These are phyloP conservation scores for Plagodis pulveraria DNA, from an alignment of 2,888 invertebrate genomes.

Conservation along the genomic window DNA sequence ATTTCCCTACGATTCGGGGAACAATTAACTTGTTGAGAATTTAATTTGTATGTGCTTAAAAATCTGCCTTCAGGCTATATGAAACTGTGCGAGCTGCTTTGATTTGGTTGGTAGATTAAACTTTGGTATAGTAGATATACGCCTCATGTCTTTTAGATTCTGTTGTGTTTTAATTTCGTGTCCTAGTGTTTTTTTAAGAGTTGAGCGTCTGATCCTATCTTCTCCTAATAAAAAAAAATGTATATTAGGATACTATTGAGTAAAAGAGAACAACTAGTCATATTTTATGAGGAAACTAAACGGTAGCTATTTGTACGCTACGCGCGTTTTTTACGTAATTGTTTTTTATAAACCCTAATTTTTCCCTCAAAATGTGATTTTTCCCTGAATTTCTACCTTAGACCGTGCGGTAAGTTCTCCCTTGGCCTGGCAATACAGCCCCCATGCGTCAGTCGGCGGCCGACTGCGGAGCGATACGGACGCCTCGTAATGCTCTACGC, in stretches of 20 bases:
- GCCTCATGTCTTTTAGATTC: background rate
- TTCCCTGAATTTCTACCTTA: background rate
- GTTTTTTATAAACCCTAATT: too few relatives aligned
- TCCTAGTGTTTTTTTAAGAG: too few relatives aligned
- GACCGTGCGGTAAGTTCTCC: constrained; percentile 27
- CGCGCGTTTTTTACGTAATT: too few relatives aligned
- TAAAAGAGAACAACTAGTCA: too few relatives aligned
- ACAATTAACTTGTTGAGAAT: constrained; percentile 60
- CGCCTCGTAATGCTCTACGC: constrained; percentile 54
- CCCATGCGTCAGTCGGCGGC: constrained; percentile 68
- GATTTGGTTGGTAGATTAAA: constrained; percentile 32
- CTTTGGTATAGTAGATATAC: background rate
- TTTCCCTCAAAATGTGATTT: too few relatives aligned
- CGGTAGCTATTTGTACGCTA: too few relatives aligned
- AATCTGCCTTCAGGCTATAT: constrained; percentile 41
- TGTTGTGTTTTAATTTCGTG: background rate
- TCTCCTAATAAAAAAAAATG: too few relatives aligned
- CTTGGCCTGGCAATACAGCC: constrained; percentile 52
- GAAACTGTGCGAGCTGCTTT: constrained; percentile 24
- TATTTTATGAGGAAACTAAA: too few relatives aligned
- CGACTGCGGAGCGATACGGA: constrained; percentile 61
- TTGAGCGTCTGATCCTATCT: too few relatives aligned
- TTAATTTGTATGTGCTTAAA: constrained; percentile 56
- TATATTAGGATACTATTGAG: too few relatives aligned
- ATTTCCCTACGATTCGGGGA: constrained; percentile 62